Percentiles rank a stretch among this genome's conserved stretches.
These are phyloP conservation scores for Ptilodon capucinus DNA, from an alignment of 2,888 invertebrate species.

Conservation along the genomic window DNA sequence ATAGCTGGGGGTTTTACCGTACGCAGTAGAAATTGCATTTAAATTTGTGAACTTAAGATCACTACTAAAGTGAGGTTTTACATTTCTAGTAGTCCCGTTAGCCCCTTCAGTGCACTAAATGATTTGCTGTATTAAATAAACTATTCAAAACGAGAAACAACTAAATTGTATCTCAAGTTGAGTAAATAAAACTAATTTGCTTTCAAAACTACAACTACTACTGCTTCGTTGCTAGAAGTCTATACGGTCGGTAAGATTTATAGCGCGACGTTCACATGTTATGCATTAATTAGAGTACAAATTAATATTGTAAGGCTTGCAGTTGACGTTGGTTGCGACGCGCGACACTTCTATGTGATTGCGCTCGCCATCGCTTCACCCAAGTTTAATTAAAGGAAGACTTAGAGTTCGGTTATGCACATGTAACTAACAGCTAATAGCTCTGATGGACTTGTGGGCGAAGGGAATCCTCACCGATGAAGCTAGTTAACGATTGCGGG, in stretches of 20 bases:
- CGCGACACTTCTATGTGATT: constrained; percentile 45
- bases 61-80: too few relatives aligned
- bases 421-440: constrained; percentile 35
- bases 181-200: constrained; percentile 42
- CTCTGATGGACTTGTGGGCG: constrained; percentile 30
- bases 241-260: constrained; percentile 54
- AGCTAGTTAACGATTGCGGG: constrained; percentile 28
- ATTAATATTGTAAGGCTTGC: constrained; percentile 75
- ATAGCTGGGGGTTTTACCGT: too few relatives aligned
- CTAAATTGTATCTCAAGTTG: constrained; percentile 31
- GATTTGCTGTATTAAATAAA: constrained; percentile 13
- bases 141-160: constrained; percentile 18
- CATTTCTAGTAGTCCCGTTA: too few relatives aligned
- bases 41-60: too few relatives aligned
- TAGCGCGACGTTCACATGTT: constrained; percentile 60
- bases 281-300: constrained; percentile 73
- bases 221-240: constrained; percentile 19
- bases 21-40: too few relatives aligned
- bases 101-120: too few relatives aligned
- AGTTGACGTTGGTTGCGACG: constrained; percentile 59
- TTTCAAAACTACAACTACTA: constrained; percentile 27
- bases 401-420: constrained; percentile 43
- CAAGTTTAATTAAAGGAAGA: constrained; percentile 74
- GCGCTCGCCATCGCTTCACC: constrained; percentile 49
- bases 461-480: constrained; percentile 45